Base-by-base conservation (phyloP, 2,797 vertebrate species). In the Urocyon cinereoargenteus region DNA sequence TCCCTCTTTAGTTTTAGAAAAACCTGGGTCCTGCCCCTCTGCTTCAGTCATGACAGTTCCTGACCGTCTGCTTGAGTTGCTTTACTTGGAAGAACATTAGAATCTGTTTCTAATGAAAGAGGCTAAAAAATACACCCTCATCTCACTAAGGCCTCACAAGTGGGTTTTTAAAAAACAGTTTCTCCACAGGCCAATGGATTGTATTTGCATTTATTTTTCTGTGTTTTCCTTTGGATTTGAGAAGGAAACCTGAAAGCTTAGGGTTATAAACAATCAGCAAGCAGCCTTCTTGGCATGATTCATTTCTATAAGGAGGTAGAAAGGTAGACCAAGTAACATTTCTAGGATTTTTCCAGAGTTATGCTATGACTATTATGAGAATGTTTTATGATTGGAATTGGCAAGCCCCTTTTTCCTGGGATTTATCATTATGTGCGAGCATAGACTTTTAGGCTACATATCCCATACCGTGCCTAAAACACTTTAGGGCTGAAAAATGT, bases 321-420 rank as follows among this genome's bases (percentile, higher is more conserved):
- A 85, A 90, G 45, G 57, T 94, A 90, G 72, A 81, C 21, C 40
- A 95, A 49, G 84, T 79, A 62, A 94, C 40, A 57, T 94, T 86
- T 88, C 81, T 72, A 95, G 62, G 51, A 51, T 87, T 64, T 94
- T 95, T 91, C 49, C 79, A 94, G 57, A 64, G 55, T 73, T 68
- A 15, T 28, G 70, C 26, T 97, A 57, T 75, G 94, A 62, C 49
- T n/a, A 53, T 91, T 89, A 95, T 16, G 83, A 88, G 55, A 94
- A 55, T 77, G 34, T 55, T 84, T 82, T 86, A 57, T 96, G 68
- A 86, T 53, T 86, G 36, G 22, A 94, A 88, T 31, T 87, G 51
- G 70, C 55, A n/a, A 62, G n/a, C 36, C 53, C 22, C 57, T 84
- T 86, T 84, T 86, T 90, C 73, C 62, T 49, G 31, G 49, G 78